Percentiles rank a stretch among this genome's conserved stretches.
These are phyloP conservation scores for Semicossyphus pulcher DNA, from an alignment of 2,113 vertebrate genomes.

Conservation along the genomic window DNA sequence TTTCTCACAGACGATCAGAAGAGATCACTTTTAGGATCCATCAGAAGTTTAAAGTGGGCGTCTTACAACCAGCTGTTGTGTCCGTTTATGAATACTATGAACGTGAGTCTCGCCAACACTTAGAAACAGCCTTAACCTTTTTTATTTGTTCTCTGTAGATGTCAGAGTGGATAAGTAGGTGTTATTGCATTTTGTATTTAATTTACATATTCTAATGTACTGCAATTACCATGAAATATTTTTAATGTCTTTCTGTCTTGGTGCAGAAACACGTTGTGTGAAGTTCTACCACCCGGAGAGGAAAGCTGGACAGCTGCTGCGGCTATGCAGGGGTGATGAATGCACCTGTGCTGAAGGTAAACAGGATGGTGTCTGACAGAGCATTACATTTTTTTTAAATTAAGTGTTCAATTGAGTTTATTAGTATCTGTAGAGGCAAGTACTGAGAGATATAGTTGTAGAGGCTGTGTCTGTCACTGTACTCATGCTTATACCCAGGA, in stretches of 20 bases:
- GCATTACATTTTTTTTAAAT: too few relatives aligned
- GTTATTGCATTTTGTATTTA: background rate
- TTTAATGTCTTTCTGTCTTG: background rate
- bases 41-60: constrained; percentile 77
- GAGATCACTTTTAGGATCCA: constrained; percentile 81
- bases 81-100: constrained; percentile 88
- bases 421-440: too few relatives aligned
- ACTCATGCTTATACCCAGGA: too few relatives aligned
- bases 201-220: background rate
- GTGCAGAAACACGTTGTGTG: background rate
- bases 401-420: too few relatives aligned
- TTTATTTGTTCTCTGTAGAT: too few relatives aligned
- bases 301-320: constrained; percentile 64
- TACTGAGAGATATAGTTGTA: too few relatives aligned
- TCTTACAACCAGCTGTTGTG: constrained; percentile 85
- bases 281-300: constrained; percentile 26
- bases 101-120: constrained; percentile 51
- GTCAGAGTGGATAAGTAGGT: too few relatives aligned
- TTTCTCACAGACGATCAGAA: constrained; percentile 69
- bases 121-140: too few relatives aligned
- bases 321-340: constrained; percentile 70
- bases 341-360: constrained; percentile 84
- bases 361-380: background rate
- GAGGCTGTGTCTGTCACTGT: too few relatives aligned
- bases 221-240: background rate